These are phyloP conservation scores for Leuctra nigra DNA, from an alignment of 2,888 invertebrate genomes.

Conservation along the genomic window DNA sequence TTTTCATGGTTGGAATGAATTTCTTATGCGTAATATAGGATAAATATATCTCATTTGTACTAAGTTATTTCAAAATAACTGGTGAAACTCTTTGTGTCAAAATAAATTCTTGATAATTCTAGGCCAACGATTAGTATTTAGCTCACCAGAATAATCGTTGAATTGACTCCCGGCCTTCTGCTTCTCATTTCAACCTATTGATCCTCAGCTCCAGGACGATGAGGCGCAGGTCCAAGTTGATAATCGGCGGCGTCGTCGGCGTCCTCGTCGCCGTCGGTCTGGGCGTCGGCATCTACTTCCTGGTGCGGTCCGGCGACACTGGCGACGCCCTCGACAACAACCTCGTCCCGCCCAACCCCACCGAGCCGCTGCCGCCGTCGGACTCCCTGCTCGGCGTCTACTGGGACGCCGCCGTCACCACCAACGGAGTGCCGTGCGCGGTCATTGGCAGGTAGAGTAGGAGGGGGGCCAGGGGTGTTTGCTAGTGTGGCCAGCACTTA, in stretches of 20 bases:
- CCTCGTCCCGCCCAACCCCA: constrained; percentile 10
- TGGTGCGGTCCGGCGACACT: not conserved
- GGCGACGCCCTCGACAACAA: not conserved
- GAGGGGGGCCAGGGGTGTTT: too few relatives aligned
- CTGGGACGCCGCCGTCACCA: constrained; percentile 54
- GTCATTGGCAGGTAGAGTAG: constrained; percentile 64
- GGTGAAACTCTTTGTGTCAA: too few relatives aligned
- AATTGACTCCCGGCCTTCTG: too few relatives aligned
- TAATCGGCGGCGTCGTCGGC: not conserved
- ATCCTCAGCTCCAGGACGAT: not conserved
- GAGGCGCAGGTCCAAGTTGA: not conserved
- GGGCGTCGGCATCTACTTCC: constrained; percentile 21
- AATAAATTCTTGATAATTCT: too few relatives aligned
- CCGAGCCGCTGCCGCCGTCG: constrained; percentile 23
- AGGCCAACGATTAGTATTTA: too few relatives aligned
- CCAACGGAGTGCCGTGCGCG: constrained; percentile 70
- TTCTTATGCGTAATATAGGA: too few relatives aligned
- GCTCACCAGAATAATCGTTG: too few relatives aligned
- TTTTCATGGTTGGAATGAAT: too few relatives aligned
- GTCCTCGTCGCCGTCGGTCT: constrained; percentile 16
- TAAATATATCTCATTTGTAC: too few relatives aligned
- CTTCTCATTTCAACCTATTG: too few relatives aligned
- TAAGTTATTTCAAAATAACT: too few relatives aligned
- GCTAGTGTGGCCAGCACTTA: too few relatives aligned
- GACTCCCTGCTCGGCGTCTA: constrained; percentile 29